A percentile compares a stretch with the other conserved stretches of the same genome.
phyloP scores from a whole-genome alignment of 2,888 invertebrate species.

The Xestia c-nigrum region DNA sequence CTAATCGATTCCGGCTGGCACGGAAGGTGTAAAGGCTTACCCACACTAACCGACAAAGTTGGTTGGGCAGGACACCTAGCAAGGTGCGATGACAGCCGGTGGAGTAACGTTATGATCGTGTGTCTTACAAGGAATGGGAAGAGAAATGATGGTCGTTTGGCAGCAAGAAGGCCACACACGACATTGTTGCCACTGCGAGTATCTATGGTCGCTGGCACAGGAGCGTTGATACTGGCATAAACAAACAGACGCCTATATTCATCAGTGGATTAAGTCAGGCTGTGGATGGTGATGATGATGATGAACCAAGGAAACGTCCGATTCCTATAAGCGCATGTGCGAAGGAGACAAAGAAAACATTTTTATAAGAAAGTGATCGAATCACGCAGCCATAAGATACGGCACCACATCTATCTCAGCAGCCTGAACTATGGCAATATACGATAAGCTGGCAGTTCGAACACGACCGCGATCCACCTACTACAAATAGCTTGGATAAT shows the following conservation, averaged over 20 bases:
- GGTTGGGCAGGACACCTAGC: neutral
- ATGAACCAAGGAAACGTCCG: neutral
- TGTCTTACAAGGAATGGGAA: neutral
- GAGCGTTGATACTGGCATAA: neutral
- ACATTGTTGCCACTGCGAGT: neutral
- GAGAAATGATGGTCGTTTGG: neutral
- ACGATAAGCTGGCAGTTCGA: neutral
- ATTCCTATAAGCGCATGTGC: neutral
- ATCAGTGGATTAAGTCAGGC: neutral
- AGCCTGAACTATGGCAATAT: neutral
- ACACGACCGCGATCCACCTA: neutral
- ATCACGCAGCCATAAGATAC: neutral
- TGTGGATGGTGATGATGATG: neutral
- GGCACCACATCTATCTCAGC: too few species aligned
- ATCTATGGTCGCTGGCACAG: neutral
- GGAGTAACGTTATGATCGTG: neutral
- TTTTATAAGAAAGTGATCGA: neutral
- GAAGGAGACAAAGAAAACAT: neutral
- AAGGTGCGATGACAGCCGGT: neutral
- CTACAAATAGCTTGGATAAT: neutral
- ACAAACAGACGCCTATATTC: neutral
- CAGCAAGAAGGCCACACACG: neutral
- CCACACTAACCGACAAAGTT: constrained; percentile 14
- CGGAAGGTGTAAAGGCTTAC: constrained; percentile 45
- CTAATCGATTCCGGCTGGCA: constrained; percentile 66